Conservation (phyloP, 2,113 vertebrate genomes). For the Pycnonotus jocosus region DNA sequence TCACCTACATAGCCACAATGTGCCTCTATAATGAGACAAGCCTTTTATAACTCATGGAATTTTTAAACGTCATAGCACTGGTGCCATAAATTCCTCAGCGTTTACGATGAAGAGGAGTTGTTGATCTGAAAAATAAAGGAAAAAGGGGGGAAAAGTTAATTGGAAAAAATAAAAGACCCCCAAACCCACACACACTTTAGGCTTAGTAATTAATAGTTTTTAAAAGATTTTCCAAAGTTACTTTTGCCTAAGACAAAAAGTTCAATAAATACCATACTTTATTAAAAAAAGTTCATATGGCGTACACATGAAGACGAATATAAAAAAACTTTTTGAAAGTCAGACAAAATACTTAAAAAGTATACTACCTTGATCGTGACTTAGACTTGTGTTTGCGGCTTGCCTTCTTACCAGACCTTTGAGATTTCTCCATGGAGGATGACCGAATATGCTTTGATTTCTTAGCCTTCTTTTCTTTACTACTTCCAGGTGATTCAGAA, state of each 20-base stretch:
- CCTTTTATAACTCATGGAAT: constrained; percentile 99
- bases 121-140: constrained; percentile 87
- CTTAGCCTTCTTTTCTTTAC: constrained; percentile 97
- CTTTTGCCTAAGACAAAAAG: constrained; percentile 62
- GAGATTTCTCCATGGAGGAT: constrained; percentile 95
- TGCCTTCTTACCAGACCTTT: constrained; percentile 99
- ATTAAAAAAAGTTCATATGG: constrained; percentile 67
- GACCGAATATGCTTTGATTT: constrained; percentile 98
- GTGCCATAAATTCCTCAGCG: constrained; percentile 86
- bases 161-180: constrained; percentile 50
- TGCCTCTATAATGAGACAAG: constrained; percentile 99
- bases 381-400: constrained; percentile 99
- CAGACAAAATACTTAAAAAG: constrained; percentile 85
- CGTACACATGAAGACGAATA: constrained; percentile 75
- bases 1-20: constrained; percentile 93
- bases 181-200: constrained; percentile 72
- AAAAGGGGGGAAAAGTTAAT: constrained; percentile 57
- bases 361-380: constrained; percentile 99
- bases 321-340: constrained; percentile 53
- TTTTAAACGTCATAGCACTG: constrained; percentile 86
- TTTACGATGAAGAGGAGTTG: constrained; percentile 88
- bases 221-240: constrained; percentile 63
- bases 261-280: constrained; percentile 70
- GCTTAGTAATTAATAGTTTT: constrained; percentile 65
- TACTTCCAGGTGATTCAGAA: constrained; percentile 90